Conservation (phyloP, 2,888 invertebrate species). For the Dione vanillae region DNA sequence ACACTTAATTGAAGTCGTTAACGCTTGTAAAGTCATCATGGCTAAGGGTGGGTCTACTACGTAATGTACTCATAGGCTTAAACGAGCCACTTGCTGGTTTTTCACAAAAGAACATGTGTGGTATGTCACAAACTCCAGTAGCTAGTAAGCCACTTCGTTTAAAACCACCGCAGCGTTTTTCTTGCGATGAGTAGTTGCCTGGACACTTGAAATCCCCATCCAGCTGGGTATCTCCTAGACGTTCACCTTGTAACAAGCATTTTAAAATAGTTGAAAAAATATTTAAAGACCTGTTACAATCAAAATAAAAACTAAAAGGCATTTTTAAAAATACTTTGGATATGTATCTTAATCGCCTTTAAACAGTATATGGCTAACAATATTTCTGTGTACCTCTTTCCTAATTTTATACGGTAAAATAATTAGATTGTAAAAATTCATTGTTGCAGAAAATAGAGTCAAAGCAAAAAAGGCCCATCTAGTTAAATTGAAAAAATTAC, state of each 20-base stretch:
- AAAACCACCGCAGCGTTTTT: slow-evolving; percentile 58
- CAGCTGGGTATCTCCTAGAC: slow-evolving; percentile 50
- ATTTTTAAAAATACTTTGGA: neutral
- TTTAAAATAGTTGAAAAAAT: no score
- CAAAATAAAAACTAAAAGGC: neutral
- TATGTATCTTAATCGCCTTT: neutral
- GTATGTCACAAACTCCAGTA: slow-evolving; percentile 51
- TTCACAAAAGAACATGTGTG: slow-evolving; percentile 63
- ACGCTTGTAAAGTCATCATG: neutral
- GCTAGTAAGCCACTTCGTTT: slow-evolving; percentile 57
- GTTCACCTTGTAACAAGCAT: slow-evolving; percentile 49
- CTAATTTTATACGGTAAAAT: no score
- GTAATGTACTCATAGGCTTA: slow-evolving; percentile 31
- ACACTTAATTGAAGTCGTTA: neutral
- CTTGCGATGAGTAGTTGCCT: slow-evolving; percentile 39
- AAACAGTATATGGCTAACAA: neutral
- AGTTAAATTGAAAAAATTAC: slow-evolving; percentile 45
- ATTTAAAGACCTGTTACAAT: neutral
- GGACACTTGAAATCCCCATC: slow-evolving; percentile 58
- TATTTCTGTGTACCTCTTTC: neutral
- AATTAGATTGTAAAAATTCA: no score
- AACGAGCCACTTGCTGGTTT: slow-evolving; percentile 52
- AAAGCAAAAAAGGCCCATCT: neutral
- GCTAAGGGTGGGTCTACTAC: neutral
- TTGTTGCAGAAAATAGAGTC: no score